Evolutionary conservation across 2,888 invertebrate genomes (phyloP).

Genomic region (Agrochola lychnidis): DNA sequence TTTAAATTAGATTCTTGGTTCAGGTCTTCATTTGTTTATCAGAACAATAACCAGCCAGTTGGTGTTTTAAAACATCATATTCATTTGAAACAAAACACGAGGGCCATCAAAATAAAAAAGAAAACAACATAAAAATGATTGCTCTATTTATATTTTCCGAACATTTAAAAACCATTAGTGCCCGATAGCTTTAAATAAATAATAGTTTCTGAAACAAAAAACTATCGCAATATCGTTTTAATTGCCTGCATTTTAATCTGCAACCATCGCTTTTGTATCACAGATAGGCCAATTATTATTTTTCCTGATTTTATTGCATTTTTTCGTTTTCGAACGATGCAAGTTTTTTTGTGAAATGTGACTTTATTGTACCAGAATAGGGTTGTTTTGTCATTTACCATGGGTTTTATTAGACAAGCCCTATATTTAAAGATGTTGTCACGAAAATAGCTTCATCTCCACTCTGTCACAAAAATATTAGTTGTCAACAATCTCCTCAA

Average conservation of each 20-base stretch:
- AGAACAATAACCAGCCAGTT: neutral
- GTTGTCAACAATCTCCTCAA: neutral
- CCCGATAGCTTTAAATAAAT: conserved; percentile 38
- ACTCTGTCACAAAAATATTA: neutral
- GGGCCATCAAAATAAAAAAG: neutral
- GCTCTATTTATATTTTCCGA: conserved; percentile 14
- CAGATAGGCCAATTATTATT: neutral
- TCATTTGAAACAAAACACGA: neutral
- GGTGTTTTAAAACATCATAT: neutral
- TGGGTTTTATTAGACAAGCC: neutral
- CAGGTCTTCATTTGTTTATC: neutral
- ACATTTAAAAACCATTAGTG: conserved; percentile 66
- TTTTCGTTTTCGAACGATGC: neutral
- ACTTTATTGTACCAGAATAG: neutral
- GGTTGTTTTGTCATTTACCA: neutral
- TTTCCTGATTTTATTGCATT: too few species aligned
- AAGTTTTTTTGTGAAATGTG: neutral
- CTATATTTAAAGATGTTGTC: neutral
- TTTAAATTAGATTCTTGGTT: neutral
- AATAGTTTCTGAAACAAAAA: conserved; percentile 32
- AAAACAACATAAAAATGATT: neutral
- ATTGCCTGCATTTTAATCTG: conserved; percentile 32
- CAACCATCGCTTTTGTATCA: conserved; percentile 19
- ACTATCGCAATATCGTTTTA: conserved; percentile 19
- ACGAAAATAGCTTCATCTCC: neutral